phyloP scores from a whole-genome alignment of 1,140 invertebrate genomes.

The Orius laevigatus region DNA sequence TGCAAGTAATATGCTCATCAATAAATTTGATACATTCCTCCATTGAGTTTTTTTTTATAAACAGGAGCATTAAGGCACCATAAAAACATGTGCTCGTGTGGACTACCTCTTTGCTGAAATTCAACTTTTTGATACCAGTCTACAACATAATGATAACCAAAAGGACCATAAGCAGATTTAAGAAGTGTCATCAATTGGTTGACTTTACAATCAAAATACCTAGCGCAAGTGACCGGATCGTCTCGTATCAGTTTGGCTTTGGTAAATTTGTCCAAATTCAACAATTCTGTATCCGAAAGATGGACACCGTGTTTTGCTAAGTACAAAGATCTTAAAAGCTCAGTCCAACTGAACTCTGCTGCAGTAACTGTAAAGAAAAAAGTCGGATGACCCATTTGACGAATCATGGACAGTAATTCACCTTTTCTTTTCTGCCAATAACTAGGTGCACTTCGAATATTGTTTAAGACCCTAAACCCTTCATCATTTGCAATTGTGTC shows the following conservation, averaged over 20 bases:
- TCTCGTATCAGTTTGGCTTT: background rate
- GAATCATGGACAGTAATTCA: constrained; percentile 1
- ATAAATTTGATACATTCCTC: constrained; percentile 9
- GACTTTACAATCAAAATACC: background rate
- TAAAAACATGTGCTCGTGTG: background rate
- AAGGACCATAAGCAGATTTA: background rate
- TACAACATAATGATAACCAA: constrained; percentile 1
- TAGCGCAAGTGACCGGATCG: background rate
- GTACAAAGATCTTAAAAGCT: background rate
- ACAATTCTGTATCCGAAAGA: background rate
- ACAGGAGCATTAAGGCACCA: background rate
- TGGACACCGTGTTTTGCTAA: background rate
- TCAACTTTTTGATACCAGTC: constrained; percentile 3
- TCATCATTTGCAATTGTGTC: background rate
- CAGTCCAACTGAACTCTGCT: constrained; percentile 1
- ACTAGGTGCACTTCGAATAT: background rate
- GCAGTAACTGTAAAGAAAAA: constrained; percentile 1
- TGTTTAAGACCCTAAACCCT: background rate
- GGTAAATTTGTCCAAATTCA: background rate
- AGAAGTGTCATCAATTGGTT: background rate
- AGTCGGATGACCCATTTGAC: background rate
- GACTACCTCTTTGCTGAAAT: constrained; percentile 6
- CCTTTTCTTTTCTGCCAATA: background rate
- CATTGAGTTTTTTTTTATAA: background rate
- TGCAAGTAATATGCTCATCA: constrained; percentile 9